These are phyloP conservation scores for Nettapus auritus DNA, from an alignment of 2,113 vertebrate genomes.

Conservation along the genomic window DNA sequence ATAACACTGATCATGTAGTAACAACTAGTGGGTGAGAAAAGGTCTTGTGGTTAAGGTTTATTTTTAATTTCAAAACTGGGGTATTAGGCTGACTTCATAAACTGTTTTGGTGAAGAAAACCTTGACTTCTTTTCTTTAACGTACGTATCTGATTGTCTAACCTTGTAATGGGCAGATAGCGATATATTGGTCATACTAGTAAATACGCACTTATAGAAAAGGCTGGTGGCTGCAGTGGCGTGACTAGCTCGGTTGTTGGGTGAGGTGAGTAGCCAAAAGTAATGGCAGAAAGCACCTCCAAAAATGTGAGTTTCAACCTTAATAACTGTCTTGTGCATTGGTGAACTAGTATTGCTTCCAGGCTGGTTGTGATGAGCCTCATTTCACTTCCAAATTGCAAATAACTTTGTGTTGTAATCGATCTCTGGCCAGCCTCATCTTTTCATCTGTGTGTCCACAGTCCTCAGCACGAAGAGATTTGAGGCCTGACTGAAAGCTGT, in stretches of 20 bases:
- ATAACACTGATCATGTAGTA: background rate
- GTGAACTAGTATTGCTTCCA: slow-evolving; percentile 6
- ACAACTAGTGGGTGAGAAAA: background rate
- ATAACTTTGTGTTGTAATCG: background rate
- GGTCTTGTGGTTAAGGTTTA: background rate
- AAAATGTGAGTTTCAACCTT: background rate
- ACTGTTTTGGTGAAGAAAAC: background rate
- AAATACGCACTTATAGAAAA: background rate
- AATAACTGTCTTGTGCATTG: background rate
- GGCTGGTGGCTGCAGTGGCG: background rate
- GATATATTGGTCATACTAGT: background rate
- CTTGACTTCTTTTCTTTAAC: background rate
- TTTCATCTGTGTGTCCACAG: background rate
- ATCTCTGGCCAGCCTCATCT: background rate
- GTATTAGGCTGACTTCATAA: background rate
- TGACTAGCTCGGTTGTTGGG: background rate
- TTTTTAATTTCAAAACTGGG: background rate
- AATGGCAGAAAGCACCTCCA: background rate
- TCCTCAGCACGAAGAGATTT: background rate
- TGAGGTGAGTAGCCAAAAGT: background rate
- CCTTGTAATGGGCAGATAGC: background rate
- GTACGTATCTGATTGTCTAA: background rate
- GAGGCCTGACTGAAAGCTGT: background rate
- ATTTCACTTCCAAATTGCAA: slow-evolving; percentile 8
- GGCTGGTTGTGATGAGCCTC: background rate